These are phyloP conservation scores for Lepus oiostolus DNA, from an alignment of 2,797 vertebrate species.

Conservation along the genomic window DNA sequence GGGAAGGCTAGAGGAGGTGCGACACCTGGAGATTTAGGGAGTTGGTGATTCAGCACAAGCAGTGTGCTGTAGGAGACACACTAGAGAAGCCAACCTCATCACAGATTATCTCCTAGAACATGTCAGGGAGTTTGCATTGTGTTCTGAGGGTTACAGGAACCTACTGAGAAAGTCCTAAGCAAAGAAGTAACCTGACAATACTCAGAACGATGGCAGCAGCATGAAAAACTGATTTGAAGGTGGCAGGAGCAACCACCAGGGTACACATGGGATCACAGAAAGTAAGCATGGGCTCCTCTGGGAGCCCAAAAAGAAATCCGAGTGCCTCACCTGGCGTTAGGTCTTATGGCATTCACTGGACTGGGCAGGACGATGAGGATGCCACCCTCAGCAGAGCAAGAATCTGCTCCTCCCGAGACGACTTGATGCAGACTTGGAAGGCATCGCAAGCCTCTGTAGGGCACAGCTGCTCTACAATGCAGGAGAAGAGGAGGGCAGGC, in stretches of 20 bases:
- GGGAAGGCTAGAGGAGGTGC: not conserved
- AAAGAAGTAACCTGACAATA: not conserved
- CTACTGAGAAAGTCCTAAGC: not conserved
- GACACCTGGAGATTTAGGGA: not conserved
- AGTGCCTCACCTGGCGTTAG: no score
- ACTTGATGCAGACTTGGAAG: not conserved
- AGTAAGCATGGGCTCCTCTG: accelerated
- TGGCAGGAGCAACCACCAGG: not conserved
- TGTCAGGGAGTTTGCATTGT: accelerated
- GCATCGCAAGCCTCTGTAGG: not conserved
- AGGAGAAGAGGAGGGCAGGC: not conserved
- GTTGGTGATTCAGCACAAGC: accelerated
- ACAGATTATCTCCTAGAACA: accelerated
- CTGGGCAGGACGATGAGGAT: not conserved
- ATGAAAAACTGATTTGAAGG: not conserved
- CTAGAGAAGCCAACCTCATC: not conserved
- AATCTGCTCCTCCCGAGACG: no score
- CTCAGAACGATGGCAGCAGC: not conserved
- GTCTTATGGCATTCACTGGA: no score
- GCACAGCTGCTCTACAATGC: not conserved
- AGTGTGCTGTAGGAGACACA: accelerated
- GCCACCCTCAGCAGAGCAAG: accelerated
- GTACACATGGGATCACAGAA: no score
- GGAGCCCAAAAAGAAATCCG: accelerated
- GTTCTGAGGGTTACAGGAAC: no score